Conservation (phyloP, 2,113 vertebrate genomes). For the Artemisiospiza belli region DNA sequence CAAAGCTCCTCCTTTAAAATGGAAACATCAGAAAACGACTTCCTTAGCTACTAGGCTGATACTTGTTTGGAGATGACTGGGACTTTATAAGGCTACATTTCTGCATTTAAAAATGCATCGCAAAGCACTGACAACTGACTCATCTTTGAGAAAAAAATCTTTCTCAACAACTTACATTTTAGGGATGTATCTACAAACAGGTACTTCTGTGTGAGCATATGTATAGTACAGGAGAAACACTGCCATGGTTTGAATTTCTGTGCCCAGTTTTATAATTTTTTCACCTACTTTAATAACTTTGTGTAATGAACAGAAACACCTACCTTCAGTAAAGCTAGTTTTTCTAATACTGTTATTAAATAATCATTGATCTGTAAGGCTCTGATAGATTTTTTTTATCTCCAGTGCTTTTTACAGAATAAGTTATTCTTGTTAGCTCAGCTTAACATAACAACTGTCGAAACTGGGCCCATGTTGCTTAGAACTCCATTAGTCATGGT, state of each 20-base stretch:
- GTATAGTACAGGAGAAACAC: neutral
- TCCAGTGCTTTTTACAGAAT: neutral
- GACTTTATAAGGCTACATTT: neutral
- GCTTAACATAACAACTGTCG: neutral
- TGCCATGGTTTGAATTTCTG: neutral
- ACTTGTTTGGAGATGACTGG: neutral
- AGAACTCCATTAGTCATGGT: neutral
- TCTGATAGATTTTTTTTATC: neutral
- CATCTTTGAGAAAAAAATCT: neutral
- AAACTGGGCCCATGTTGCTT: neutral
- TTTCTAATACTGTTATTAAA: neutral
- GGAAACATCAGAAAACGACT: neutral
- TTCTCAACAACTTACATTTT: neutral
- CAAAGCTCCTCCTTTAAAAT: neutral
- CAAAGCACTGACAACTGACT: neutral
- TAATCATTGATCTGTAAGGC: fast-evolving
- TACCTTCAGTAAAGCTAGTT: neutral
- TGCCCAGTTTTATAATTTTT: neutral
- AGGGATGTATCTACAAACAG: neutral
- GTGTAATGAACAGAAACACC: neutral
- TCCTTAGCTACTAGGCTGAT: neutral
- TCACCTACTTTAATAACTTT: neutral
- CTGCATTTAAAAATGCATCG: neutral
- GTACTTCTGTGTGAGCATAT: neutral
- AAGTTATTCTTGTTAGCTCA: neutral